phyloP scores from a whole-genome alignment of 2,888 invertebrate species.

The Baronia brevicornis region DNA sequence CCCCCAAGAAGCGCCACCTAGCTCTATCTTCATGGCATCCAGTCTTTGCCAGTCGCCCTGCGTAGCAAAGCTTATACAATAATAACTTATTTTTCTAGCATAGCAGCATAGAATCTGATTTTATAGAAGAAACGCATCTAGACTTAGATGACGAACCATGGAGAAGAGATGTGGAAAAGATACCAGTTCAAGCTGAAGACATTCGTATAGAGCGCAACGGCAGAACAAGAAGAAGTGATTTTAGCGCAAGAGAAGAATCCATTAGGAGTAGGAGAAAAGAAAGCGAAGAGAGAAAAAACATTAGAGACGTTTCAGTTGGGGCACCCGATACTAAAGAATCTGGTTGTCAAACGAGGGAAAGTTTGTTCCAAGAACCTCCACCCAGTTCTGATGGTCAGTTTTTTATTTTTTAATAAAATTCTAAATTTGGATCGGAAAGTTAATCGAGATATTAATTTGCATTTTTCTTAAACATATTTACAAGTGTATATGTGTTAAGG shows the following conservation, averaged over 20 bases:
- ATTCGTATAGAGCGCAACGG: conserved; percentile 54
- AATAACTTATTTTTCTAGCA: conserved; percentile 32
- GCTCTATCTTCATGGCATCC: no score
- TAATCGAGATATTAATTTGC: no score
- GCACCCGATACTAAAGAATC: conserved; percentile 67
- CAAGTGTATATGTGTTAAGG: no score
- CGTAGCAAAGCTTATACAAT: background rate
- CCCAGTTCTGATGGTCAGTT: conserved; percentile 59
- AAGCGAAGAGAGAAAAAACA: conserved; percentile 47
- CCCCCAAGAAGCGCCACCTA: no score
- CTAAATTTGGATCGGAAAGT: no score
- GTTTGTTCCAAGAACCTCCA: conserved; percentile 76
- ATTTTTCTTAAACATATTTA: no score
- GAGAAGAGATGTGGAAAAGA: conserved; percentile 44
- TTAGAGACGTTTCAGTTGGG: conserved; percentile 60
- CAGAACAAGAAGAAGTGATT: conserved; percentile 44
- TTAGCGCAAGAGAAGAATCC: conserved; percentile 54
- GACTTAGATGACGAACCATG: conserved; percentile 57
- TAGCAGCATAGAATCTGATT: conserved; percentile 63
- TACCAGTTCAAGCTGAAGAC: conserved; percentile 42
- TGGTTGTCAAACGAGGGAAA: conserved; percentile 87
- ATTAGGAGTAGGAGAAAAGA: conserved; percentile 45
- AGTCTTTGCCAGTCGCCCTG: conserved; percentile 2
- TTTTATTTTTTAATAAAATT: background rate
- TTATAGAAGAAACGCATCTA: conserved; percentile 53